These are phyloP conservation scores for Pyrocephalus nanus DNA, from an alignment of 2,797 vertebrate genomes.

Conservation along the genomic window DNA sequence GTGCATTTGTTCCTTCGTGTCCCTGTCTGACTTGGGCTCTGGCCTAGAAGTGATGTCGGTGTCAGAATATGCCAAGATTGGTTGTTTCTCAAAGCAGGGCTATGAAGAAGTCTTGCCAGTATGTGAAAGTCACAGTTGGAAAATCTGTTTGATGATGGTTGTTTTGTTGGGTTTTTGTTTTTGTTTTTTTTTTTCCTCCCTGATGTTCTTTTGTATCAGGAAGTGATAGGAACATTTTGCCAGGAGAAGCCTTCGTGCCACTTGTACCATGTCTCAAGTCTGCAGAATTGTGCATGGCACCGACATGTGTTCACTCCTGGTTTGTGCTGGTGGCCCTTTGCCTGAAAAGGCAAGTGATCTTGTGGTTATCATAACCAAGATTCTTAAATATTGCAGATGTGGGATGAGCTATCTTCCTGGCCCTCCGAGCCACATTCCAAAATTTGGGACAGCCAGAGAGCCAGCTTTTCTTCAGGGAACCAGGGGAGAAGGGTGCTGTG, in stretches of 20 bases:
- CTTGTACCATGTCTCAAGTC: rapidly evolving
- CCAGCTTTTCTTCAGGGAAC: not conserved
- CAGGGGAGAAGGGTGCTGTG: not conserved
- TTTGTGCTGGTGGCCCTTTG: not conserved
- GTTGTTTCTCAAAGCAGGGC: not conserved
- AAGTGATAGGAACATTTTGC: not conserved
- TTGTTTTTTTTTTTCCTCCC: not conserved
- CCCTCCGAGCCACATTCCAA: not conserved
- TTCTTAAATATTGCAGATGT: not conserved
- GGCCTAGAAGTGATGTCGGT: not conserved
- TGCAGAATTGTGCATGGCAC: not conserved
- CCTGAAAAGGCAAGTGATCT: not conserved
- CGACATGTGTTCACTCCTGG: rapidly evolving
- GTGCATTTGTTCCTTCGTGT: not conserved
- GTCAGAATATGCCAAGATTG: not conserved
- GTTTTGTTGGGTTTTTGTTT: not conserved
- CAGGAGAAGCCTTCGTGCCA: not conserved
- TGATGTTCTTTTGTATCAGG: not conserved
- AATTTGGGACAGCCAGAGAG: not conserved
- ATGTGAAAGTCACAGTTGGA: not conserved
- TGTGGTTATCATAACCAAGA: not conserved
- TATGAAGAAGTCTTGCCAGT: not conserved
- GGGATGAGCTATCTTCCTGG: not conserved
- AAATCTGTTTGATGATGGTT: not conserved
- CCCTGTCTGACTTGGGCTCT: not conserved